Percentiles rank a stretch among this genome's conserved stretches.
Conservation (phyloP, 2,797 vertebrate genomes). For the Pseudomugil gertrudae region DNA sequence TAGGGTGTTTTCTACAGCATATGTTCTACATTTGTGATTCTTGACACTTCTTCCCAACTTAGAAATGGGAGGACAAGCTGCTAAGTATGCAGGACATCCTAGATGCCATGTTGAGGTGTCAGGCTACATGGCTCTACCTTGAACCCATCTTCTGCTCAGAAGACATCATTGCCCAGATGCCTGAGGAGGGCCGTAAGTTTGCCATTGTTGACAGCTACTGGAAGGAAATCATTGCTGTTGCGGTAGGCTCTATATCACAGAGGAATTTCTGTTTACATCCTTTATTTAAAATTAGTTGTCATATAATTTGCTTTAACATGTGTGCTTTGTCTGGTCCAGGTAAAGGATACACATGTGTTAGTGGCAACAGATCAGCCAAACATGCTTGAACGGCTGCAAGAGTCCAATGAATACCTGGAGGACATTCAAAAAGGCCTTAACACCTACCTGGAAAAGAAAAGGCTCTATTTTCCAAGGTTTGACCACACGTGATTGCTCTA, state of each 20-base stretch:
- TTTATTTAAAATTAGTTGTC: not conserved
- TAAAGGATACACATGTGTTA: slow-evolving; percentile 87
- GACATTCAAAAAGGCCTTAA: slow-evolving; percentile 92
- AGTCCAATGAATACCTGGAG: slow-evolving; percentile 88
- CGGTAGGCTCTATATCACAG: slow-evolving; percentile 75
- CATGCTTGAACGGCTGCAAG: slow-evolving; percentile 87
- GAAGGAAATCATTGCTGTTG: slow-evolving; percentile 87
- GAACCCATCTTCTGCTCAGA: slow-evolving; percentile 96
- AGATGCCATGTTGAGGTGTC: slow-evolving; percentile 90
- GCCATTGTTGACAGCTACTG: slow-evolving; percentile 85
- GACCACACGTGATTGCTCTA: not conserved
- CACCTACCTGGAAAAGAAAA: slow-evolving; percentile 91
- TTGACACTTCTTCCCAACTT: slow-evolving; percentile 12
- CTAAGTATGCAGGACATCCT: slow-evolving; percentile 88
- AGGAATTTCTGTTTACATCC: not conserved
- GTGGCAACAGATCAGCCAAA: slow-evolving; percentile 87
- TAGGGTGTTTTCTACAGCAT: not conserved
- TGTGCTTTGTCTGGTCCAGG: slow-evolving; percentile 70
- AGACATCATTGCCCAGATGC: slow-evolving; percentile 94
- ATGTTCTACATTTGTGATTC: not conserved
- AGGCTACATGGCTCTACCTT: slow-evolving; percentile 91
- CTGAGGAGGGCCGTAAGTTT: slow-evolving; percentile 92
- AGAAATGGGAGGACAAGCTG: slow-evolving; percentile 92
- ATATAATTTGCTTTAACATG: slow-evolving; percentile 1
- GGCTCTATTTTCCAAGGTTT: slow-evolving; percentile 93